Conservation (phyloP, 2,888 invertebrate genomes). For the Ophion ventricosus region DNA sequence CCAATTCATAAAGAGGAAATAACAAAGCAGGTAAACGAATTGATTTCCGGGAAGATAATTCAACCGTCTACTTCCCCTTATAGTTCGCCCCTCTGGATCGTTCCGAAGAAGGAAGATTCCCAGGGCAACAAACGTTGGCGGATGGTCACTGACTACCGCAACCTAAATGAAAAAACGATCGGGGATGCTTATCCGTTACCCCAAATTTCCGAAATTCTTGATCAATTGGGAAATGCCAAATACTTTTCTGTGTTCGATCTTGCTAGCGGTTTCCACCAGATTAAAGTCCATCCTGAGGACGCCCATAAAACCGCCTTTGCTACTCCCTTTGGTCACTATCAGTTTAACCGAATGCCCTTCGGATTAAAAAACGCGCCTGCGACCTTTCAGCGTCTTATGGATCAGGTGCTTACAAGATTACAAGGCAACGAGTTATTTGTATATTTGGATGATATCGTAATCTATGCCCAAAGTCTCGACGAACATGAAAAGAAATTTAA, state of each 20-base stretch:
- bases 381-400: no score
- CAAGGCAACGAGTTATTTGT: conserved; percentile 66
- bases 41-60: no score
- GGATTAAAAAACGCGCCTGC: no score
- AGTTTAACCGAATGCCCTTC: no score
- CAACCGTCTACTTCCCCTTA: no score
- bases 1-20: no score
- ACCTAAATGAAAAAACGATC: conserved; percentile 33
- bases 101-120: conserved; percentile 43
- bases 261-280: no score
- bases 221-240: conserved; percentile 77
- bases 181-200: conserved; percentile 75
- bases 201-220: conserved; percentile 78
- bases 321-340: no score
- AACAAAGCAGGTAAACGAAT: no score
- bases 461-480: conserved; percentile 34
- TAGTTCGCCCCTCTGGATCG: conserved; percentile 19
- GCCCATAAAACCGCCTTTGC: no score
- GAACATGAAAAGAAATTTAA: conserved; percentile 63
- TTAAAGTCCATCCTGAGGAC: no score
- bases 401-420: conserved; percentile 68
- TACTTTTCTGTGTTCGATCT: conserved; percentile 67
- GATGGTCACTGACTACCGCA: conserved; percentile 34
- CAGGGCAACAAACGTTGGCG: conserved; percentile 43
- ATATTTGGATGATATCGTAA: conserved; percentile 61